Base-by-base conservation (phyloP, 2,797 vertebrate genomes). In the Stomatorhinus walkeri region DNA sequence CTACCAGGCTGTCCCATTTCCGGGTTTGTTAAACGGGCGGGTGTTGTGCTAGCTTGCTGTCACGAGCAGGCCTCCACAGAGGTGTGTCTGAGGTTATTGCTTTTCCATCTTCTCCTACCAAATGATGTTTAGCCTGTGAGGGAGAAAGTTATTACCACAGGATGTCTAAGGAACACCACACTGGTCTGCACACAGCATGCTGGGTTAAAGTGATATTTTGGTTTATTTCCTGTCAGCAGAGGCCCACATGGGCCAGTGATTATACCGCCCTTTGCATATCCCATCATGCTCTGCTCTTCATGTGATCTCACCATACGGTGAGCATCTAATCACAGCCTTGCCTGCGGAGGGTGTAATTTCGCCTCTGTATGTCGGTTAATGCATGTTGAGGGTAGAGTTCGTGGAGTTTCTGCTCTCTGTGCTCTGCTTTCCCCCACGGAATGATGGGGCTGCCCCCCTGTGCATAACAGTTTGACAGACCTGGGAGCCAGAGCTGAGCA, bases 171-270 rank as follows among this genome's bases (percentile, higher is more conserved):
- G 87, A 89, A 88, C 43, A 48, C 83, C 59, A 72, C 89, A 89
- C 90, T 85, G 89, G 88, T 92, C 72, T 91, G 85, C 91, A 91
- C 91, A 90, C 54, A 72, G 43, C 89, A 90, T 88, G 90, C 87
- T 81, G 12, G 28, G 81, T 40, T 76, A 52, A 85, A 85, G 19
- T 87, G 49, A 87, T 81, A 76, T 76, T 85, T 89, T 46, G n/a
- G 54, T 79, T 72, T 89, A 46, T 56, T 87, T 40, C 36, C 86
- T 28, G n/a, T 72, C 36, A 43, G 88, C 88, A 3, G 9, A 88
- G 49, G 84, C 76, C 87, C 84, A 87, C 22, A 10, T 24, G 89
- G 86, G 36, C 79, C 81, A 43, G 54, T 64, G 48, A 87, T 90
- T 43, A 68, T 83, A 76, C 54, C 43, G 88, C 84, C 43, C 10